Evolutionary conservation across 2,113 vertebrate genomes (phyloP).

Genomic region (Dinomys branickii): DNA sequence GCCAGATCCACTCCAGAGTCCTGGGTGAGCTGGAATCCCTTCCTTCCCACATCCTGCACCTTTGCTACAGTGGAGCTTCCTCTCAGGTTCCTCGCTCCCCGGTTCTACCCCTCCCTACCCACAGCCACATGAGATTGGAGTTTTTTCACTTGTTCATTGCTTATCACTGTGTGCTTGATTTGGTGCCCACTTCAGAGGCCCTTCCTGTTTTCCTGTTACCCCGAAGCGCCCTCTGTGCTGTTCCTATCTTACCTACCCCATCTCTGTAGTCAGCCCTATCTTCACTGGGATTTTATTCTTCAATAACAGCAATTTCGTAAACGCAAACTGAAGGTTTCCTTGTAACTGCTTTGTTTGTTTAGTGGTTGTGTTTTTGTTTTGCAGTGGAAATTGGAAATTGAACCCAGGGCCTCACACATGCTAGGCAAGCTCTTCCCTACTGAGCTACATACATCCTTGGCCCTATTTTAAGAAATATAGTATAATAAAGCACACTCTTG

Average conservation of each 20-base stretch:
- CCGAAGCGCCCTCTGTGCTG: background rate
- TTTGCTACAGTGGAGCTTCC: background rate
- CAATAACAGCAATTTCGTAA: background rate
- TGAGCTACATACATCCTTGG: background rate
- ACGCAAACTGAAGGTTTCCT: background rate
- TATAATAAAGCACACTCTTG: background rate
- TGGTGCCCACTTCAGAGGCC: background rate
- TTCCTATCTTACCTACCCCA: background rate
- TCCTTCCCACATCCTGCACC: background rate
- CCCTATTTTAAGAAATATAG: background rate
- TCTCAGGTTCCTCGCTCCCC: background rate
- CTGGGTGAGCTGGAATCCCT: slow-evolving; percentile 39
- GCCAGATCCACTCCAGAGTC: background rate
- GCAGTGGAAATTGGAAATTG: background rate
- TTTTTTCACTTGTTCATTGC: background rate
- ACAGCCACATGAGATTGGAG: background rate
- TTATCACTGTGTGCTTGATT: background rate
- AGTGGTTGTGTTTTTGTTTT: background rate
- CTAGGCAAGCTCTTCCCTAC: background rate
- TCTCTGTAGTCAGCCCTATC: background rate
- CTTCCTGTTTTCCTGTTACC: background rate
- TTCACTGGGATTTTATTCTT: background rate
- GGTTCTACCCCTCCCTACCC: background rate
- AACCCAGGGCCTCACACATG: background rate
- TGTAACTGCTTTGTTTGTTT: background rate